A percentile compares a stretch with the other conserved stretches of the same genome.
These are phyloP conservation scores for Rana temporaria DNA, from an alignment of 2,113 vertebrate genomes.

Conservation along the genomic window DNA sequence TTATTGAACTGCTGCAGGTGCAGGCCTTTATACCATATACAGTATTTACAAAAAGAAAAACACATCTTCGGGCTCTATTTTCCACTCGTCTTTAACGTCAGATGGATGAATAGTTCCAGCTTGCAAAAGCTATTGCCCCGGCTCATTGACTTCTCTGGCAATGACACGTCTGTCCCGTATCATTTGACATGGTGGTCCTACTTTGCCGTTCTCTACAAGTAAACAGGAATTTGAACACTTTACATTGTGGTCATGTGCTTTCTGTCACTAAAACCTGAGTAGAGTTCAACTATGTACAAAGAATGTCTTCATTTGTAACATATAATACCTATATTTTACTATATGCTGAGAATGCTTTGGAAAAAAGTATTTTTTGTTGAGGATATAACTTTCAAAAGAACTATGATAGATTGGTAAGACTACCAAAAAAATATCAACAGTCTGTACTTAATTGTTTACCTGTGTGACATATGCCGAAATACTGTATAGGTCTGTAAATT, in stretches of 20 bases:
- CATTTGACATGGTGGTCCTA: slow-evolving; percentile 37
- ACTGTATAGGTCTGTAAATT: no score
- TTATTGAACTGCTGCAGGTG: slow-evolving; percentile 62
- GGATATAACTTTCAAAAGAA: background rate
- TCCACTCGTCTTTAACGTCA: slow-evolving; percentile 50
- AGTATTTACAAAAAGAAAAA: slow-evolving; percentile 67
- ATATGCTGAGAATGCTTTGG: background rate
- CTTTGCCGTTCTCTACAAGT: slow-evolving; percentile 9
- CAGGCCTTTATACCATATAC: slow-evolving; percentile 59
- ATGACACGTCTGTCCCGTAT: slow-evolving; percentile 58
- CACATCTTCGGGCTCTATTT: slow-evolving; percentile 53
- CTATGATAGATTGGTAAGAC: no score
- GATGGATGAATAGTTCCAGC: slow-evolving; percentile 42
- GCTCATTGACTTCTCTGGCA: slow-evolving; percentile 60
- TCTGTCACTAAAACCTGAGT: background rate
- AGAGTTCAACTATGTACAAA: background rate
- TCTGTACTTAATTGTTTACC: no score
- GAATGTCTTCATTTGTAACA: background rate
- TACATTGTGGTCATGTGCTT: background rate
- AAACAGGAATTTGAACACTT: background rate
- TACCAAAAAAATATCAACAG: no score
- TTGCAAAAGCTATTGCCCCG: slow-evolving; percentile 44
- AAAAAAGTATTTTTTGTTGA: background rate
- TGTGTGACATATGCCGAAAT: no score
- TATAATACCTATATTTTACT: background rate